phyloP scores from a whole-genome alignment of 2,113 vertebrate genomes.

The Protobothrops mucrosquamatus region DNA sequence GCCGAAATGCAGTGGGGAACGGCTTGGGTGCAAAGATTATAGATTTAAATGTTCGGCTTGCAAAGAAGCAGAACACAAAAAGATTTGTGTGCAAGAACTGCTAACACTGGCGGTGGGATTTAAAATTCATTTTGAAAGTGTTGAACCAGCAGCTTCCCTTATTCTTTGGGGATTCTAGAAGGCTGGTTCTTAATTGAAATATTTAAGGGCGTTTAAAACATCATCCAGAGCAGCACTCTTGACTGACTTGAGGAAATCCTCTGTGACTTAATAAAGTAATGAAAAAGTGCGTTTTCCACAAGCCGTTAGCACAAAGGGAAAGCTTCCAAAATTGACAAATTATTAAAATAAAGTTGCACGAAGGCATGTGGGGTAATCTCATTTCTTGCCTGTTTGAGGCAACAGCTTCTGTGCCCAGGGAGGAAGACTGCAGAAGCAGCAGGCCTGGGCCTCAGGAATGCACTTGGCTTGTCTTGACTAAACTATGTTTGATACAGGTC shows the following conservation, averaged over 20 bases:
- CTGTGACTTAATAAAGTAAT: constrained; percentile 27
- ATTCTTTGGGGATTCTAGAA: not conserved
- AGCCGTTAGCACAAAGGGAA: constrained; percentile 51
- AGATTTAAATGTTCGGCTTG: not conserved
- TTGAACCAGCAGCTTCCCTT: not conserved
- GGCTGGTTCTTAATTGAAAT: not conserved
- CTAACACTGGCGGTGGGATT: not conserved
- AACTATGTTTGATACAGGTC: not conserved
- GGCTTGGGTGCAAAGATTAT: not conserved
- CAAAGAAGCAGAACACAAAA: not conserved
- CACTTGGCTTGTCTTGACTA: constrained; percentile 3
- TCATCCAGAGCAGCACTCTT: not conserved
- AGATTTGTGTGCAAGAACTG: not conserved
- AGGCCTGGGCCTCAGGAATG: constrained; percentile 9
- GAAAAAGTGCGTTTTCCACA: constrained; percentile 24
- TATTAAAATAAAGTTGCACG: constrained; percentile 34
- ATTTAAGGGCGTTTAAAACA: not conserved
- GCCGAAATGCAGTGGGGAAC: not conserved
- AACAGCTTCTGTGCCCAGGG: constrained; percentile 9
- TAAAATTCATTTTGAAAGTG: not conserved
- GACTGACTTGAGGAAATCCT: not conserved
- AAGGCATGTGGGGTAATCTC: constrained; percentile 32
- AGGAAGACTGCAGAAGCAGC: not conserved
- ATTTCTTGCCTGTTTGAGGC: constrained; percentile 22
- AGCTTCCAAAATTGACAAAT: constrained; percentile 24